Evolutionary conservation across 1,140 invertebrate species (phyloP).

Genomic region (Saxidomus purpurata): DNA sequence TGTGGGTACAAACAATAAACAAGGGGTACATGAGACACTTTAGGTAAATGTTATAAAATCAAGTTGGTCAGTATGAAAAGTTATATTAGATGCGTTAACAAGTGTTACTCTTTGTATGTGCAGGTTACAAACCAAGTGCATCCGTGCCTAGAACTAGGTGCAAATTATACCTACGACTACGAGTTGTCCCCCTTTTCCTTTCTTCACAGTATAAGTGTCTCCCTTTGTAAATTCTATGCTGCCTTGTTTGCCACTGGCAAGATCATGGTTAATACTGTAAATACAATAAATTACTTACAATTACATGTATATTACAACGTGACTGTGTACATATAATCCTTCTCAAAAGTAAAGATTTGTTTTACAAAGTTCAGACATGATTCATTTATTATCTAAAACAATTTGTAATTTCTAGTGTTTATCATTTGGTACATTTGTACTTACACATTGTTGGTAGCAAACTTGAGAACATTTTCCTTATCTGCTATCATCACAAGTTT

Average conservation of each 20-base stretch:
- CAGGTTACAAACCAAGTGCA: not conserved
- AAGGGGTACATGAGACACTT: not conserved
- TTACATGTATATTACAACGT: no score
- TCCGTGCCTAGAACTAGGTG: slow-evolving; percentile 20
- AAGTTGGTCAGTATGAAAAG: not conserved
- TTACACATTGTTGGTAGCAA: slow-evolving; percentile 91
- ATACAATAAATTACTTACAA: no score
- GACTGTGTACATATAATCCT: no score
- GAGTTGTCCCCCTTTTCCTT: slow-evolving; percentile 94
- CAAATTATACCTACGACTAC: slow-evolving; percentile 89
- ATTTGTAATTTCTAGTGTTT: no score
- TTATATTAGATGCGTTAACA: not conserved
- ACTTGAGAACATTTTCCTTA: slow-evolving; percentile 90
- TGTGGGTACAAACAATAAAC: not conserved
- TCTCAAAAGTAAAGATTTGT: no score
- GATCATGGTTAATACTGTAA: slow-evolving; percentile 92
- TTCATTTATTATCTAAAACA: no score
- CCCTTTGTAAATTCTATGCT: slow-evolving; percentile 92
- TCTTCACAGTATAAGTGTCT: slow-evolving; percentile 90
- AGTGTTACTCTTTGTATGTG: not conserved
- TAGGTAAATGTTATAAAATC: no score
- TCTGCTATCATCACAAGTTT: slow-evolving; percentile 90
- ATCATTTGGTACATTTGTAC: no score
- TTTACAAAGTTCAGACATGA: no score
- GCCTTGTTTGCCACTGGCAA: slow-evolving; percentile 92